These are phyloP conservation scores for Aphodius sticticus DNA, from an alignment of 2,888 invertebrate genomes.

Conservation along the genomic window DNA sequence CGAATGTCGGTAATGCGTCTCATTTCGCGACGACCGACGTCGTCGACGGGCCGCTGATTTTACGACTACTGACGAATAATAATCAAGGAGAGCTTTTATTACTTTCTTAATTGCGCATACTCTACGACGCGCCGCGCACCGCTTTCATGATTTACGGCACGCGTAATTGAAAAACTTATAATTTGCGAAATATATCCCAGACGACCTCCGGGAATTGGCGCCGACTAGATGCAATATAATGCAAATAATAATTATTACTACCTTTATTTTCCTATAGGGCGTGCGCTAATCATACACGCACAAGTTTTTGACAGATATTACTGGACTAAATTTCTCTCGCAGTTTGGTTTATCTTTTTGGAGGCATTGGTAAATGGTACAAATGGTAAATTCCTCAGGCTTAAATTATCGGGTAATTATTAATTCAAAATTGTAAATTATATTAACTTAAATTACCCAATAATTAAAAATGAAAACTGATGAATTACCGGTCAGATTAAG, in stretches of 20 bases:
- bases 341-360: too few relatives aligned
- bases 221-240: not conserved
- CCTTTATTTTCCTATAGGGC: not conserved
- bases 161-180: not conserved
- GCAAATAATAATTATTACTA: not conserved
- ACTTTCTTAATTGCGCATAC: constrained; percentile 4
- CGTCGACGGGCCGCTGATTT: not conserved
- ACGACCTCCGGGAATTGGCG: not conserved
- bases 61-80: not conserved
- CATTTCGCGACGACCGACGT: not conserved
- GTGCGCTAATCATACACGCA: too few relatives aligned
- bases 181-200: not conserved
- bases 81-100: not conserved
- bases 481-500: too few relatives aligned
- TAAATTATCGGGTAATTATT: too few relatives aligned
- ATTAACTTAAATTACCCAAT: too few relatives aligned
- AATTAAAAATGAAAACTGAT: too few relatives aligned
- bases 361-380: too few relatives aligned
- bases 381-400: too few relatives aligned
- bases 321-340: too few relatives aligned
- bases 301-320: too few relatives aligned
- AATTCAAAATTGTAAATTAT: too few relatives aligned
- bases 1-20: constrained; percentile 18
- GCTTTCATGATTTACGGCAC: not conserved
- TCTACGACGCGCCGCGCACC: not conserved